phyloP scores from a whole-genome alignment of 2,888 invertebrate genomes.

The Bombylius major region DNA sequence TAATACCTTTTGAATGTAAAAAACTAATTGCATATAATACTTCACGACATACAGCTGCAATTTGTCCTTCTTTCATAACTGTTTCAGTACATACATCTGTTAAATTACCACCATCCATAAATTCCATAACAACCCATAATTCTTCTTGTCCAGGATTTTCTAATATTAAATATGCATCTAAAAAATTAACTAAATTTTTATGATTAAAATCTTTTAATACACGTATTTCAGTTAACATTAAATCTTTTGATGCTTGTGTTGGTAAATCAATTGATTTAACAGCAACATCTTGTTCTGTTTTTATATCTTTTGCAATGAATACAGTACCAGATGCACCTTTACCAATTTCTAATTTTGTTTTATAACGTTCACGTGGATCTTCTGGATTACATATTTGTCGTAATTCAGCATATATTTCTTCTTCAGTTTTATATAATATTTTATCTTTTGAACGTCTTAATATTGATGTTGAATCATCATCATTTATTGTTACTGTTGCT shows the following conservation, averaged over 20 bases:
- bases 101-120: constrained; percentile 85
- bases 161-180: constrained; percentile 82
- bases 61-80: constrained; percentile 92
- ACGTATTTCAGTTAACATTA: constrained; percentile 89
- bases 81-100: constrained; percentile 97
- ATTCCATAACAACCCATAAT: constrained; percentile 95
- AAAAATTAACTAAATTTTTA: constrained; percentile 88
- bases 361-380: constrained; percentile 70
- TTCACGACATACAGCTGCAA: constrained; percentile 88
- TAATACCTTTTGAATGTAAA: constrained; percentile 77
- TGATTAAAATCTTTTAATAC: constrained; percentile 86
- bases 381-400: constrained; percentile 67
- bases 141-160: constrained; percentile 62
- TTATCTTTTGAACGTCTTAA: constrained; percentile 34
- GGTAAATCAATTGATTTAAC: constrained; percentile 92
- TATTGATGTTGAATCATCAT: constrained; percentile 29
- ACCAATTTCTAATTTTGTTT: constrained; percentile 72
- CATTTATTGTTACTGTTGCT: constrained; percentile 8
- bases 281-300: constrained; percentile 66
- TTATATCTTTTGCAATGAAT: constrained; percentile 72
- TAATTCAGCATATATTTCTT: constrained; percentile 57
- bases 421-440: constrained; percentile 30
- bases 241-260: constrained; percentile 90
- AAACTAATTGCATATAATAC: constrained; percentile 80
- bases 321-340: constrained; percentile 89